Evolutionary conservation across 2,113 vertebrate genomes (phyloP).

Genomic region (Ceyx cyanopectus): DNA sequence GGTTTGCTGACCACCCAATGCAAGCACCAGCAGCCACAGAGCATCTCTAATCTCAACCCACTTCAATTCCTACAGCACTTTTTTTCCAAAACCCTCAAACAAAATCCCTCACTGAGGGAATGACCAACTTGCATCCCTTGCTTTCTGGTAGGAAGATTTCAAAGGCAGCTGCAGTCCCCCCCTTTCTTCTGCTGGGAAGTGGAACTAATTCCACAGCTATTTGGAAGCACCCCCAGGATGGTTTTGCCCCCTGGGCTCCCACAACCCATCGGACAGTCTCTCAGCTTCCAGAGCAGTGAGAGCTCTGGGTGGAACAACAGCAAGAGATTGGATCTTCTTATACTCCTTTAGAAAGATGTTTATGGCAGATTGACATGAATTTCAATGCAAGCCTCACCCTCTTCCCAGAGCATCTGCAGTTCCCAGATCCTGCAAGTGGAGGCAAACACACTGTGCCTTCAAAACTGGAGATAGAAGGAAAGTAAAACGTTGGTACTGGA

Average conservation of each 20-base stretch:
- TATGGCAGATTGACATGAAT: constrained; percentile 15
- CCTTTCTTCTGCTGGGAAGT: not conserved
- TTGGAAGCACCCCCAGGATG: not conserved
- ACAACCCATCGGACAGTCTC: not conserved
- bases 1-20: not conserved
- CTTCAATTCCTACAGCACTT: not conserved
- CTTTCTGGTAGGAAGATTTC: not conserved
- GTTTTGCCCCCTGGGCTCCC: not conserved
- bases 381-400: not conserved
- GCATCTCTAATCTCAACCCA: not conserved
- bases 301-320: not conserved
- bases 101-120: not conserved
- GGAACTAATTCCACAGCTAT: not conserved
- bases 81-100: not conserved
- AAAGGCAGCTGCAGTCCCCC: not conserved
- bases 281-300: not conserved
- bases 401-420: not conserved
- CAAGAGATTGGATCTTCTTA: not conserved
- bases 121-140: not conserved
- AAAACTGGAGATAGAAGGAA: not conserved
- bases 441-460: not conserved
- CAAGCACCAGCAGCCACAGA: not conserved
- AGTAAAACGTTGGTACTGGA: not conserved
- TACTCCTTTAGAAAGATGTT: constrained; percentile 6
- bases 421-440: not conserved